Conservation (phyloP, 92 coral and sea anemone species). For the Epizoanthus stellaris region DNA sequence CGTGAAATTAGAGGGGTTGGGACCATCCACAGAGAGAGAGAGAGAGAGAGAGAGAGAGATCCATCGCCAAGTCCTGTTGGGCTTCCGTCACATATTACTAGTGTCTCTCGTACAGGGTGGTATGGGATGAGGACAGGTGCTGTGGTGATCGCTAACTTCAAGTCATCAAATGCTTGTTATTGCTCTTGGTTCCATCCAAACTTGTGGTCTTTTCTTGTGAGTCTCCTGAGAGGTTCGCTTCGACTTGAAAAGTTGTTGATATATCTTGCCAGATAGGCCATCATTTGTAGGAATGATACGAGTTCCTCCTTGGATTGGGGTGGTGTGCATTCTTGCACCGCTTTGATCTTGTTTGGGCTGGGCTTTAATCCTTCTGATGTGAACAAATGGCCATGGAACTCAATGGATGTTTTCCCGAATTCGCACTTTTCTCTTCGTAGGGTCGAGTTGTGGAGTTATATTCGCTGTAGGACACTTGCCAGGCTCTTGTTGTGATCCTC, state of each 20-base stretch:
- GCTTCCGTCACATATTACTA: slow-evolving; percentile 76
- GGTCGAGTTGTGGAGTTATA: slow-evolving; percentile 48
- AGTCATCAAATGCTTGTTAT: slow-evolving; percentile 62
- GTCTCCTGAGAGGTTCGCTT: slow-evolving; percentile 60
- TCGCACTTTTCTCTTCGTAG: slow-evolving; percentile 68
- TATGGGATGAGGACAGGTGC: slow-evolving; percentile 62
- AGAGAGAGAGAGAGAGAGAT: too few species aligned
- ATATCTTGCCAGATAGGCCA: slow-evolving; percentile 67
- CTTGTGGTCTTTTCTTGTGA: slow-evolving; percentile 33
- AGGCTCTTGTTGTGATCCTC: slow-evolving; percentile 67
- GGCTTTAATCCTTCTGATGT: slow-evolving; percentile 68
- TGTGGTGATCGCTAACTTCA: slow-evolving; percentile 58
- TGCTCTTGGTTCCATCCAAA: slow-evolving; percentile 56
- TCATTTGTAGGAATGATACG: slow-evolving; percentile 64
- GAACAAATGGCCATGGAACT: slow-evolving; percentile 70
- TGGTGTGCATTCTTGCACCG: slow-evolving; percentile 47
- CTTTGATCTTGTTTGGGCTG: slow-evolving; percentile 66
- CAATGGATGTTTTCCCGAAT: slow-evolving; percentile 55
- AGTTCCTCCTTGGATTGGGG: slow-evolving; percentile 66
- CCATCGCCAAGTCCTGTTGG: slow-evolving; percentile 66
- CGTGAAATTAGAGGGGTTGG: too few species aligned
- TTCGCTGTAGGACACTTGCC: slow-evolving; percentile 44
- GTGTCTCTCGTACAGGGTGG: slow-evolving; percentile 59
- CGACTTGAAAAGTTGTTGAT: slow-evolving; percentile 61
- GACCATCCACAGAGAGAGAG: too few species aligned